Evolutionary conservation across 2,113 vertebrate species (phyloP).

Genomic region (Talpa occidentalis): DNA sequence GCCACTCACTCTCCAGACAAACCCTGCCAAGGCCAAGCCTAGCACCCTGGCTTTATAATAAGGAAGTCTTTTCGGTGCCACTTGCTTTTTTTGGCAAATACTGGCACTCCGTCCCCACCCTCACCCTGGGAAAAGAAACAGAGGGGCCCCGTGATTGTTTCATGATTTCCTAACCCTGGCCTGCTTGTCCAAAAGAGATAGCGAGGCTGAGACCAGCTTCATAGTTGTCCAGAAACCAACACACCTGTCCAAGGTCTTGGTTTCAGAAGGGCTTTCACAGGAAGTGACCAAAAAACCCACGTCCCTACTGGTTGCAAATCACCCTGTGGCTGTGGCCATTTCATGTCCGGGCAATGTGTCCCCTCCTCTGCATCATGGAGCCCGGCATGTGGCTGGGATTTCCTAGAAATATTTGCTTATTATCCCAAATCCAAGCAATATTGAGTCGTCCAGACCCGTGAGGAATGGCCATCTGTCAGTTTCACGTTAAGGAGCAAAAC

Average conservation of each 20-base stretch:
- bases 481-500: background rate
- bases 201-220: background rate
- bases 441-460: background rate
- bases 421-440: background rate
- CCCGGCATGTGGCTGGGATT: background rate
- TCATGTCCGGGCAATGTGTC: too few species aligned
- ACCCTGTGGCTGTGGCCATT: fast-evolving
- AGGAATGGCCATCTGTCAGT: background rate
- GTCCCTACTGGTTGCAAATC: background rate
- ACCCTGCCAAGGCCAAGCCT: background rate
- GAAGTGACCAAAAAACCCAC: background rate
- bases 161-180: background rate
- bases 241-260: background rate
- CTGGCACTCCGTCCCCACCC: background rate
- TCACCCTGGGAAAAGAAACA: background rate
- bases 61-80: background rate
- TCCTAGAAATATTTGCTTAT: background rate
- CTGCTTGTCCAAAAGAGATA: background rate
- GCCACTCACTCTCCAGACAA: background rate
- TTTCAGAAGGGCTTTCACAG: background rate
- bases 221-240: background rate
- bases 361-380: background rate
- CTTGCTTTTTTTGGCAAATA: background rate
- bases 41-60: background rate
- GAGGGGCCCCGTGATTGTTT: background rate